A percentile compares a stretch with the other conserved stretches of the same genome.
These are phyloP conservation scores for Hyppa rectilinea DNA, from an alignment of 2,888 invertebrate genomes.

Conservation along the genomic window DNA sequence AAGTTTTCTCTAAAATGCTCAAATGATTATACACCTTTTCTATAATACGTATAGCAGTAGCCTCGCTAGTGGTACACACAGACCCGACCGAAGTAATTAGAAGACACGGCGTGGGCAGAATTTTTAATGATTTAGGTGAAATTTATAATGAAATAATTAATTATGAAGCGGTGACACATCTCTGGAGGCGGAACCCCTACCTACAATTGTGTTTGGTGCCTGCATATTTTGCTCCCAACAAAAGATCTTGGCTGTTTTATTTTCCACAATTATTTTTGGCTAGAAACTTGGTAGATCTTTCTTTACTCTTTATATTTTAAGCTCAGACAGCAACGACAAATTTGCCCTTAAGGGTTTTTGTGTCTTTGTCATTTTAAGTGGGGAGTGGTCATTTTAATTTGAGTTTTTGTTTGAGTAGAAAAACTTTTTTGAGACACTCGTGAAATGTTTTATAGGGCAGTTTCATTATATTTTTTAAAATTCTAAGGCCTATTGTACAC, in stretches of 20 bases:
- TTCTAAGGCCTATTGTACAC: background rate
- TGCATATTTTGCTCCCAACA: constrained; percentile 61
- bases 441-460: background rate
- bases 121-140: constrained; percentile 75
- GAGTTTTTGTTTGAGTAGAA: background rate
- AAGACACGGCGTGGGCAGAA: constrained; percentile 68
- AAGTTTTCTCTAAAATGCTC: background rate
- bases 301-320: constrained; percentile 4
- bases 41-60: constrained; percentile 10
- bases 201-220: constrained; percentile 66
- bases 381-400: background rate
- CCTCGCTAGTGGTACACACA: constrained; percentile 45
- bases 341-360: background rate
- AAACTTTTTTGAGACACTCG: background rate
- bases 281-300: background rate
- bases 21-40: background rate
- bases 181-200: constrained; percentile 42
- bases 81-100: constrained; percentile 66
- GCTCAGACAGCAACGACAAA: background rate
- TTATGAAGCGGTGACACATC: constrained; percentile 74
- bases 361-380: constrained; percentile 14
- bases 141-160: constrained; percentile 78
- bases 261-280: background rate
- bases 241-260: constrained; percentile 30
- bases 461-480: background rate